These are phyloP conservation scores for Tillus elongatus DNA, from an alignment of 2,888 invertebrate genomes.

Conservation along the genomic window DNA sequence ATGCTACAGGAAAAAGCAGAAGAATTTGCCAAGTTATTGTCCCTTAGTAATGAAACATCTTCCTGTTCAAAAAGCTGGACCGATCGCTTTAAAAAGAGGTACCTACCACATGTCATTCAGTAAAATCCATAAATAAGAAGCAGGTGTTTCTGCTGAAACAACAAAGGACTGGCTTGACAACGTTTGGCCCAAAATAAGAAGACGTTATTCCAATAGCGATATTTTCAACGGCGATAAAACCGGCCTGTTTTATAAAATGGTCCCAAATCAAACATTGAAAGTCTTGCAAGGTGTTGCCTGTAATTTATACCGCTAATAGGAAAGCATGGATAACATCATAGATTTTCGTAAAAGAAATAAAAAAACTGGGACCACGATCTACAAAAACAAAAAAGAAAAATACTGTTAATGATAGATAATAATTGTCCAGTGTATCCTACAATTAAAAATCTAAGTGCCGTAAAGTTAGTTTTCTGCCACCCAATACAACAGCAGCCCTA, in stretches of 20 bases:
- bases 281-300: neutral
- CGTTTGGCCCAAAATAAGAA: neutral
- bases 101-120: neutral
- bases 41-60: neutral
- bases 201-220: neutral
- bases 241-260: neutral
- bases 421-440: too few relatives aligned
- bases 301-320: neutral
- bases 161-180: conserved; percentile 2
- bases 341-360: neutral
- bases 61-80: neutral
- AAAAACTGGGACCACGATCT: conserved; percentile 2
- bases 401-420: too few relatives aligned
- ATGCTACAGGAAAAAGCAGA: conserved; percentile 2
- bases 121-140: neutral
- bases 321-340: conserved; percentile 1
- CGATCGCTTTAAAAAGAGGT: conserved; percentile 1
- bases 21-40: neutral
- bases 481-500: conserved; percentile 4
- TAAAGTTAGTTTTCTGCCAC: neutral
- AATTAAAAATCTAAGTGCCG: neutral
- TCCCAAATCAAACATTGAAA: neutral
- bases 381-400: conserved; percentile 3
- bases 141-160: conserved; percentile 2
- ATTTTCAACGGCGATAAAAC: conserved; percentile 3